Base-by-base conservation (phyloP, 1,140 invertebrate genomes). In the Trichogramma pretiosum region DNA sequence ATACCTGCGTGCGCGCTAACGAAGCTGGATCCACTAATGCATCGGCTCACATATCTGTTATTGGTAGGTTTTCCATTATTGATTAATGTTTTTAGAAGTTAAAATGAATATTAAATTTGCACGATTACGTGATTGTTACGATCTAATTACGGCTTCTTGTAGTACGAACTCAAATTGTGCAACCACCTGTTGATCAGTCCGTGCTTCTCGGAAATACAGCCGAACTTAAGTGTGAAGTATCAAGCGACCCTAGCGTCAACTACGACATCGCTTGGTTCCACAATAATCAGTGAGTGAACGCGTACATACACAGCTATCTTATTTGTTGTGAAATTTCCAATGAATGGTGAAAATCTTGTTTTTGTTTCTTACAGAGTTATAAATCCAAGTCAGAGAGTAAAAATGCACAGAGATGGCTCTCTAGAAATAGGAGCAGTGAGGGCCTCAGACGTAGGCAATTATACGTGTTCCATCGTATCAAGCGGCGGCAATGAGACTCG, bases 241-340 rank as follows among this genome's bases (percentile, higher is more conserved):
- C 85, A n/a, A 88, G 85, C 60, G 93, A 96, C 72, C 83, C 87
- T 17, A 82, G 82, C 50, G 86, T 96, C n/a, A 80, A 84, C n/a
- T 92, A 85, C 58, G 82, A 85, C 54, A 83, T 96, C 54, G 81
- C 86, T 53, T 98, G 93, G 94, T 91, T 84, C 67, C 87, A 91
- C 57, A 86, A 91, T 66, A 80, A 82, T 60, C 83, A 86, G 82
- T 86, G 71, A 75, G 80, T 75, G n/a, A n/a, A n/a, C n/a, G n/a
- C n/a, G n/a, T n/a, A n/a, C n/a, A n/a, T n/a, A n/a, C n/a, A n/a
- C n/a, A 13, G 28, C 5, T 26, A 28, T 30, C 34, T n/a, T 17
- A 18, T 41, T 44, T 10, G 13, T 0, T 37, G 32, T 41, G 22
- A 33, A 34, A 37, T 22, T 39, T 21, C 23, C n/a, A 26, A 38